Evolutionary conservation across 2,888 invertebrate species (phyloP).

Genomic region (Clivina fossor): DNA sequence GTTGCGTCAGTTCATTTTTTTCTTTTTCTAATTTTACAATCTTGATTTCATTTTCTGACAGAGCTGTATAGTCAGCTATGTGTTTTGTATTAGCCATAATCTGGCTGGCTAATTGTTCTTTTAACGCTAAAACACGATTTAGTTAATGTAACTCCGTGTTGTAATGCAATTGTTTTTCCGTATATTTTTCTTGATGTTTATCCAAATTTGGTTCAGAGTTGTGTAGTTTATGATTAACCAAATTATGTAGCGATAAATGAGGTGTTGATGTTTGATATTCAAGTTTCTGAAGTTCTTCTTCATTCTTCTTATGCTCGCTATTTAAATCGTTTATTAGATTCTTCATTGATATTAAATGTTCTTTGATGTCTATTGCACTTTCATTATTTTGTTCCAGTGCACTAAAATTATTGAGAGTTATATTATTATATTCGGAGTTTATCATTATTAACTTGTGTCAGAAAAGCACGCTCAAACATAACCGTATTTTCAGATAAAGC

Average conservation of each 20-base stretch:
- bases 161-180: conserved; percentile 67
- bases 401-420: conserved; percentile 61
- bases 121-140: conserved; percentile 68
- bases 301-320: conserved; percentile 60
- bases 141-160: conserved; percentile 71
- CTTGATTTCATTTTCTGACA: conserved; percentile 67
- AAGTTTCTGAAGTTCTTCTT: conserved; percentile 54
- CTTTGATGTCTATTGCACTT: conserved; percentile 48
- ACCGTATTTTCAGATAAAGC: conserved; percentile 70
- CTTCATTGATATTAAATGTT: conserved; percentile 57
- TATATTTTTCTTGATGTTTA: conserved; percentile 66
- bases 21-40: conserved; percentile 73
- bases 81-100: conserved; percentile 60
- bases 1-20: conserved; percentile 69
- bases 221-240: conserved; percentile 18
- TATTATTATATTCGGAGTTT: conserved; percentile 61
- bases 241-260: neutral
- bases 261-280: conserved; percentile 34
- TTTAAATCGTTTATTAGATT: conserved; percentile 56
- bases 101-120: conserved; percentile 66
- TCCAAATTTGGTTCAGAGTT: conserved; percentile 53
- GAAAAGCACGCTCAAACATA: conserved; percentile 68
- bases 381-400: conserved; percentile 47
- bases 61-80: conserved; percentile 53
- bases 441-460: conserved; percentile 71